Evolutionary conservation across 2,888 invertebrate species (phyloP).

Genomic region (Frankliniella intonsa): DNA sequence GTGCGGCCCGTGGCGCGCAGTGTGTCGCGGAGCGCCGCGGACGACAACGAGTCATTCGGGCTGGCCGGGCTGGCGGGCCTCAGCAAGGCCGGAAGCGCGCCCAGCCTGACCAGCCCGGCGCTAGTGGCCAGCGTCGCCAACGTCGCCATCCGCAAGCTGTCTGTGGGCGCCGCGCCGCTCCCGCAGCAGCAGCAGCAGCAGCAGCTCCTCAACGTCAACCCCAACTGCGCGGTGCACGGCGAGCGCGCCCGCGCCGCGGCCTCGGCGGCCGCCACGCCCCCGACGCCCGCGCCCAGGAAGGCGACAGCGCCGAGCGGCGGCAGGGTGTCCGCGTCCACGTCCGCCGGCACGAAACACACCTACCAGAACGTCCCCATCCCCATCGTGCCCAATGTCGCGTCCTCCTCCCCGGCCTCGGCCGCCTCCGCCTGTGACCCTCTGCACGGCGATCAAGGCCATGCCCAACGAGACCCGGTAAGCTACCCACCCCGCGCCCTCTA

Average conservation of each 20-base stretch:
- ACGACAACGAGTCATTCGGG: not conserved
- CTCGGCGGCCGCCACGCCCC: conserved; percentile 35
- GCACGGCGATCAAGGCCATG: conserved; percentile 31
- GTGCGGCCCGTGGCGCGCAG: not conserved
- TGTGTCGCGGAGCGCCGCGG: not conserved
- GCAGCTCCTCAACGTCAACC: conserved; percentile 11
- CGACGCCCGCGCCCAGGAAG: conserved; percentile 42
- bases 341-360: conserved; percentile 44
- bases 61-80: conserved; percentile 30
- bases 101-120: conserved; percentile 17
- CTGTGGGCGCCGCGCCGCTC: too few relatives aligned
- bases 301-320: conserved; percentile 34
- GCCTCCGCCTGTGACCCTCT: conserved; percentile 35
- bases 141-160: too few relatives aligned
- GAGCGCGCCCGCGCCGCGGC: conserved; percentile 42
- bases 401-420: conserved; percentile 10
- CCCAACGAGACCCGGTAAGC: conserved; percentile 28
- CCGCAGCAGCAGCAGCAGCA: not conserved
- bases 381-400: conserved; percentile 44
- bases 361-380: conserved; percentile 54
- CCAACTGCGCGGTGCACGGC: conserved; percentile 35
- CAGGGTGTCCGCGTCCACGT: conserved; percentile 31
- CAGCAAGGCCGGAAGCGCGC: conserved; percentile 14
- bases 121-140: conserved; percentile 17
- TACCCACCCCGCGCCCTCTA: not conserved